Evolutionary conservation across 2,888 invertebrate species (phyloP).

Genomic region (Perdita meconis): DNA sequence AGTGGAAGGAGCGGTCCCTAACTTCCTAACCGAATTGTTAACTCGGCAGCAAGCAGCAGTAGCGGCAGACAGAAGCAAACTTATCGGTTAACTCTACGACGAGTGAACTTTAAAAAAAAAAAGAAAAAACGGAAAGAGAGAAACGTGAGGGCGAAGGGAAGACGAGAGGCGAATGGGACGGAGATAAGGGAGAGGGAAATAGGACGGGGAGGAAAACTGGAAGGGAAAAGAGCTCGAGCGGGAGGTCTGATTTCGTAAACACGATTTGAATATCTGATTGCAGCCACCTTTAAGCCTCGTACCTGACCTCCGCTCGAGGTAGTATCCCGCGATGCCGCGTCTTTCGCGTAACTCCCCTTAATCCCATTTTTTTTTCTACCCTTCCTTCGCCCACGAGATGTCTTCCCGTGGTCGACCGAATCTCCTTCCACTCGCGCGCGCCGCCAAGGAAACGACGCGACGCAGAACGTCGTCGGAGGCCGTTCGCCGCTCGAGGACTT

Average conservation of each 20-base stretch:
- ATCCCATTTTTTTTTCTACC: constrained; percentile 3
- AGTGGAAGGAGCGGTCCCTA: constrained; percentile 60
- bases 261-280: constrained; percentile 81
- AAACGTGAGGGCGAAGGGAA: constrained; percentile 42
- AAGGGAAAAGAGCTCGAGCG: constrained; percentile 31
- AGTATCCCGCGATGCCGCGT: constrained; percentile 29
- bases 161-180: constrained; percentile 24
- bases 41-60: constrained; percentile 70
- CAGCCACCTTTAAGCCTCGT: constrained; percentile 61
- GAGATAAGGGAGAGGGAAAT: constrained; percentile 31
- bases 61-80: constrained; percentile 73
- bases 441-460: neutral
- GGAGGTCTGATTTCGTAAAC: constrained; percentile 76
- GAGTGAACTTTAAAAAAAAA: constrained; percentile 33
- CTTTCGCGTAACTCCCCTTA: constrained; percentile 33
- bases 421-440: neutral
- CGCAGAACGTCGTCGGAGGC: neutral
- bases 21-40: constrained; percentile 82
- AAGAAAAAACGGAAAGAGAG: constrained; percentile 16
- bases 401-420: neutral
- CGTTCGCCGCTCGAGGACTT: constrained; percentile 69
- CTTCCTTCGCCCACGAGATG: neutral
- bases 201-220: constrained; percentile 27
- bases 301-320: constrained; percentile 36
- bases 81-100: constrained; percentile 77